Evolutionary conservation across 2,797 vertebrate species (phyloP).

Genomic region (Odontamblyopus lacepedii): DNA sequence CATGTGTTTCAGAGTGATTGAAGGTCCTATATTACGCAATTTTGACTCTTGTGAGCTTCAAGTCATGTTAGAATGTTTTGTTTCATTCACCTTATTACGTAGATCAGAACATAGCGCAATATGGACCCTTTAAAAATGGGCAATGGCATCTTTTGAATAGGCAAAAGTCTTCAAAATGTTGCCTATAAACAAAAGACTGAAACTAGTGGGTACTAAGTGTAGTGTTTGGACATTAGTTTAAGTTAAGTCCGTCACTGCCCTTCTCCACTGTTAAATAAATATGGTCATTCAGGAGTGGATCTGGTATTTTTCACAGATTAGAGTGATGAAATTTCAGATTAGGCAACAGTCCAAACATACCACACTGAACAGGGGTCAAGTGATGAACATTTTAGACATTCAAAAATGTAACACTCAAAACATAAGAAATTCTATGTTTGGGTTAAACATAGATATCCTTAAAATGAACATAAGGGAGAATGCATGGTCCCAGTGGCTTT

Average conservation of each 20-base stretch:
- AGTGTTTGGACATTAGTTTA: constrained; percentile 11
- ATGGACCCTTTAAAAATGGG: too few species aligned
- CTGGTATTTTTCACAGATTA: constrained; percentile 11
- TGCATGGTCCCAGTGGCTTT: neutral
- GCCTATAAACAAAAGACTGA: too few species aligned
- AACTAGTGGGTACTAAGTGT: too few species aligned
- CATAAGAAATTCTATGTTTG: neutral
- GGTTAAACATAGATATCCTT: neutral
- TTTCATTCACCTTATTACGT: too few species aligned
- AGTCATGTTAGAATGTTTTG: too few species aligned
- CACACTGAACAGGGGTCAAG: neutral
- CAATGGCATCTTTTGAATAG: too few species aligned
- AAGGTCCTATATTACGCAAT: too few species aligned
- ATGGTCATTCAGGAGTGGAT: neutral
- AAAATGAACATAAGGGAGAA: too few species aligned
- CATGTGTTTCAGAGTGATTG: too few species aligned
- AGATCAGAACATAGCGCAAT: too few species aligned
- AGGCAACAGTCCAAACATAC: constrained; percentile 4
- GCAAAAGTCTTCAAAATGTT: too few species aligned
- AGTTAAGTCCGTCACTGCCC: constrained; percentile 4
- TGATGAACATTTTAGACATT: neutral
- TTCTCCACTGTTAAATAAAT: neutral
- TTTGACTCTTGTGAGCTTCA: too few species aligned
- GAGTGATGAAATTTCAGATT: constrained; percentile 4
- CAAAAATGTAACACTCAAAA: neutral